These are phyloP conservation scores for Dendronephthya gigantea DNA, from an alignment of 64 coral and sea anemone genomes.

Conservation along the genomic window DNA sequence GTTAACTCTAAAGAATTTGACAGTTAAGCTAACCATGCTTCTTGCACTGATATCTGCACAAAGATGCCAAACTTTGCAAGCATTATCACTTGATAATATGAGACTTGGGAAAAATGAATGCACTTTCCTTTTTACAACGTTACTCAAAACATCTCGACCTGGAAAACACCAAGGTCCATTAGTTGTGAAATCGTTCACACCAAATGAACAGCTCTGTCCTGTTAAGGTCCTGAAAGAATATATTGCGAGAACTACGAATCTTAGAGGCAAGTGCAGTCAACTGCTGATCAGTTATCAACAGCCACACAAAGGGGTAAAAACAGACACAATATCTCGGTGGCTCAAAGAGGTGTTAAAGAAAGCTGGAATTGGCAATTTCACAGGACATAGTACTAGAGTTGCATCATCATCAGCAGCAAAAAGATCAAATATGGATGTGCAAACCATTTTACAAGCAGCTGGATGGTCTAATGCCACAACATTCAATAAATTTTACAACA, in stretches of 20 bases:
- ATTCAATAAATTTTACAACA: constrained; percentile 35
- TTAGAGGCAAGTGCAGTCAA: neutral
- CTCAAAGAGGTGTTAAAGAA: neutral
- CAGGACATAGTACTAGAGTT: neutral
- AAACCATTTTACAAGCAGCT: constrained; percentile 19
- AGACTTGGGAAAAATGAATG: constrained; percentile 8
- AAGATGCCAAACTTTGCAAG: constrained; percentile 48
- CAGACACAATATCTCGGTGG: constrained; percentile 19
- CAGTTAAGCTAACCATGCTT: neutral
- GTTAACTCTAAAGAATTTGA: neutral
- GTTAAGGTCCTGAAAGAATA: constrained; percentile 11
- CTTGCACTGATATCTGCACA: constrained; percentile 25
- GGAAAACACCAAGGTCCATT: constrained; percentile 41
- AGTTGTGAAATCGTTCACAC: constrained; percentile 7
- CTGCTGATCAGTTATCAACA: constrained; percentile 21
- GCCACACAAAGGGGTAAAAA: neutral
- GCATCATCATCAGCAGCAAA: constrained; percentile 26
- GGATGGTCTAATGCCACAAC: constrained; percentile 36
- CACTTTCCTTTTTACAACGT: constrained; percentile 21
- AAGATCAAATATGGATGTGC: constrained; percentile 9
- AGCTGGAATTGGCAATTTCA: neutral
- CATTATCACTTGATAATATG: constrained; percentile 23
- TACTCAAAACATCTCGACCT: constrained; percentile 44
- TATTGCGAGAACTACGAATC: neutral
- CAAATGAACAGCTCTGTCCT: constrained; percentile 24